These are phyloP conservation scores for Sturnus vulgaris DNA, from an alignment of 2,113 vertebrate species.

Conservation along the genomic window DNA sequence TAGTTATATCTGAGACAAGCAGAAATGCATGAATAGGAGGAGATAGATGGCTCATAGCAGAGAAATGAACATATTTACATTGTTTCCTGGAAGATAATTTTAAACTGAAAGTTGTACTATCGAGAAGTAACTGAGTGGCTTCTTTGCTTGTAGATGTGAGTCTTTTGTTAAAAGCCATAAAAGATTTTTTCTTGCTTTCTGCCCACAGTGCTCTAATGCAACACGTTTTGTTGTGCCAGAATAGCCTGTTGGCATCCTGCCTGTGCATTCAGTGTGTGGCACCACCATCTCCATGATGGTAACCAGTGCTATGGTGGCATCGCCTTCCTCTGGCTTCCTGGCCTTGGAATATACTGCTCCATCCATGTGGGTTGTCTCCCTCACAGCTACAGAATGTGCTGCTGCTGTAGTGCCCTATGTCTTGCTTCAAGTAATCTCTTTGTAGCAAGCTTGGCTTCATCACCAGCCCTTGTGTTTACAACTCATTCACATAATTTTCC, in stretches of 20 bases:
- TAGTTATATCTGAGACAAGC: neutral
- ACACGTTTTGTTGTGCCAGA: neutral
- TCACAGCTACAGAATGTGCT: neutral
- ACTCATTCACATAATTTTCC: neutral
- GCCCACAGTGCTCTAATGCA: neutral
- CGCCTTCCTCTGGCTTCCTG: neutral
- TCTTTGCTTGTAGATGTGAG: neutral
- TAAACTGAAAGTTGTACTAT: neutral
- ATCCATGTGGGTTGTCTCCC: neutral
- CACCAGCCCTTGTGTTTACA: rapidly evolving
- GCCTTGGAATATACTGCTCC: rapidly evolving
- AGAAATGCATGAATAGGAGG: neutral
- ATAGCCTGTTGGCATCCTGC: neutral
- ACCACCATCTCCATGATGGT: neutral
- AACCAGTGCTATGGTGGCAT: neutral
- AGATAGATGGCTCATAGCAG: neutral
- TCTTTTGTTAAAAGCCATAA: neutral
- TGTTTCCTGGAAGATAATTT: neutral
- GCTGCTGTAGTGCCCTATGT: rapidly evolving
- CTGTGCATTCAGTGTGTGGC: neutral
- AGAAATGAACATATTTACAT: neutral
- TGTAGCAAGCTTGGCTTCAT: rapidly evolving
- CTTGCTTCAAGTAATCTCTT: neutral
- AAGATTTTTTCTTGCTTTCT: neutral
- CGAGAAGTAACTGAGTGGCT: neutral